Base-by-base conservation (phyloP, 2,113 vertebrate genomes). In the Sylvietta virens region DNA sequence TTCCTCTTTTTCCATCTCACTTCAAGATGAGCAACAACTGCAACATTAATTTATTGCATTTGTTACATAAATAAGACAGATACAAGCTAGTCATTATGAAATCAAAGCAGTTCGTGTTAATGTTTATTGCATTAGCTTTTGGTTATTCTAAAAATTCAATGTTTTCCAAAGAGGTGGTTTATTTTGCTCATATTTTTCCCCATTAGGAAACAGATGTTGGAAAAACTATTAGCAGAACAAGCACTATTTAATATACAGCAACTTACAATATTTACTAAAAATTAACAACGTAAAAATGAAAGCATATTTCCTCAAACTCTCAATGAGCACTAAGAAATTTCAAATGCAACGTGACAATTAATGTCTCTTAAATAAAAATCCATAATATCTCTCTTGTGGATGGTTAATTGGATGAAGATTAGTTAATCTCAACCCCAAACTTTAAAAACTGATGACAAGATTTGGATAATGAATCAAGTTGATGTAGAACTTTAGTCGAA, bases 191-290 rank as follows among this genome's bases (percentile, higher is more conserved):
- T 44, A 57, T 82, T 95, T 90, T 82, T 67, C 57, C 61, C 92
- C 71, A 80, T 72, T 60, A 76, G 62, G 71, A 93, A 95, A 83
- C 53, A 92, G 74, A 90, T 88, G 53, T 83, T 83, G 54, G 33
- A 86, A 72, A 72, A 94, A 76, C 54, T 62, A 70, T 51, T 70
- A 91, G n/a, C 53, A 90, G 70, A 70, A 73, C 18, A 58, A 62
- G n/a, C 42, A 44, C 73, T 82, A 57, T 60, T 69, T 81, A 87
- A 81, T 37, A 76, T 19, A 37, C n/a, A 91, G 30, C 13, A 77
- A 85, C 22, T 67, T 51, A 51, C 0, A 7, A 50, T 64, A 71
- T 62, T 92, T 87, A 83, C 69, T 61, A 37, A 73, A 73, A 20
- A 70, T 35, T 57, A 86, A 53, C 6, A 13, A 71, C 11, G 60